Percentiles rank a stretch among this genome's conserved stretches.
These are phyloP conservation scores for Caenorhabditis angaria DNA, from an alignment of 2,888 invertebrate genomes.

Conservation along the genomic window DNA sequence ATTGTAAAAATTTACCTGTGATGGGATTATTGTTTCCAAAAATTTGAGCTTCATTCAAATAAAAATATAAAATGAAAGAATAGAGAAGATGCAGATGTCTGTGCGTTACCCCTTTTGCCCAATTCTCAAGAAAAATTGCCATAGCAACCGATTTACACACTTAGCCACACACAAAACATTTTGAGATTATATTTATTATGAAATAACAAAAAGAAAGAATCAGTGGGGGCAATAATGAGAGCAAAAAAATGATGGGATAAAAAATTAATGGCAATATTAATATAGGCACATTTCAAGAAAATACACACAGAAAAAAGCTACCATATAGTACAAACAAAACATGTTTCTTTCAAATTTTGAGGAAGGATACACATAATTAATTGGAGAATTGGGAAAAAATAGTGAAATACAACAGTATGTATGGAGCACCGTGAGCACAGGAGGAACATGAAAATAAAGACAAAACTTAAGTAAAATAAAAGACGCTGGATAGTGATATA, in stretches of 20 bases:
- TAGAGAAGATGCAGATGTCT: neutral
- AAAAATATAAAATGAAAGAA: neutral
- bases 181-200: constrained; percentile 17
- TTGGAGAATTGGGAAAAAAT: constrained; percentile 22
- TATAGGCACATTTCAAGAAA: constrained; percentile 29
- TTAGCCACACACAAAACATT: neutral
- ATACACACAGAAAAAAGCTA: constrained; percentile 29
- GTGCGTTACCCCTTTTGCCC: constrained; percentile 5
- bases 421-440: constrained; percentile 1
- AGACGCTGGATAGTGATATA: constrained; percentile 14
- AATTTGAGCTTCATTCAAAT: constrained; percentile 64
- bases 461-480: constrained; percentile 2
- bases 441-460: neutral
- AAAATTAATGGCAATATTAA: constrained; percentile 33
- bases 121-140: constrained; percentile 10
- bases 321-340: constrained; percentile 35
- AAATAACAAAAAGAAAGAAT: constrained; percentile 7
- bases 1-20: constrained; percentile 26
- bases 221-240: too few relatives aligned
- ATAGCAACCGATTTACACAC: constrained; percentile 21
- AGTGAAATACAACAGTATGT: neutral
- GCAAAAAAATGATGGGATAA: neutral
- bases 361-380: constrained; percentile 22
- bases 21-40: constrained; percentile 44
- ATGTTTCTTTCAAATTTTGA: neutral